Evolutionary conservation across 1,140 invertebrate species (phyloP), one percentile per base, ranked within the genome.

Genomic region (Hyposmocoma kahamanoa): DNA sequence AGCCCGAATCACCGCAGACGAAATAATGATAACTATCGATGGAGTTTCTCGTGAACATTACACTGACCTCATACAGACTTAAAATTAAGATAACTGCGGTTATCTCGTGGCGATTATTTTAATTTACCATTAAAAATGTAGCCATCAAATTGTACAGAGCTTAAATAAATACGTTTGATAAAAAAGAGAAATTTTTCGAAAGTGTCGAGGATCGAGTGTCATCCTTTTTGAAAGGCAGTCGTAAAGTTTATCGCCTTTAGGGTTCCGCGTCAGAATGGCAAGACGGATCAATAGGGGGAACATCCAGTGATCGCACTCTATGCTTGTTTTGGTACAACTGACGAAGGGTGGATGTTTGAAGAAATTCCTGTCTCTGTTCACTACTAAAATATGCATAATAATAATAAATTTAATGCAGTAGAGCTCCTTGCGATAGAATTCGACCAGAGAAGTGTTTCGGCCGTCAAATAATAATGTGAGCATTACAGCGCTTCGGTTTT

Each of bases 171-270:
- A n/a, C 32, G 32, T 36, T 36, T 36, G 18, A 36, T 36, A 36
- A 52, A 57, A 58, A 47, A 67, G 61, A 68, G 69, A 67, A 70
- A 74, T 74, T 68, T 74, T 76, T 72, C 55, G 71, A 76, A 77
- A 80, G 73, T 61, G 56, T 57, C 54, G 46, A 53, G 62, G 61
- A 66, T 56, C 62, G 62, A 51, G 59, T 62, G 70, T 73, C 71
- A 62, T 70, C 69, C 64, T 65, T 70, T 71, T 72, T 64, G 58
- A 65, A 59, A 59, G 56, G 42, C 56, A 50, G 61, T 78, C 78
- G 74, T 79, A 79, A 82, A 82, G 41, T 79, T 82, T 79, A 82
- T 71, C 61, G 63, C 61, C 65, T 64, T 72, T 56, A 66, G 65
- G 61, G 72, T 67, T 65, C 58, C 59, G 46, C 62, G 48, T 54